A percentile compares a stretch with the other conserved stretches of the same genome.
Conservation (phyloP, 2,888 invertebrate species). For the Aspidiotus rigidus region DNA sequence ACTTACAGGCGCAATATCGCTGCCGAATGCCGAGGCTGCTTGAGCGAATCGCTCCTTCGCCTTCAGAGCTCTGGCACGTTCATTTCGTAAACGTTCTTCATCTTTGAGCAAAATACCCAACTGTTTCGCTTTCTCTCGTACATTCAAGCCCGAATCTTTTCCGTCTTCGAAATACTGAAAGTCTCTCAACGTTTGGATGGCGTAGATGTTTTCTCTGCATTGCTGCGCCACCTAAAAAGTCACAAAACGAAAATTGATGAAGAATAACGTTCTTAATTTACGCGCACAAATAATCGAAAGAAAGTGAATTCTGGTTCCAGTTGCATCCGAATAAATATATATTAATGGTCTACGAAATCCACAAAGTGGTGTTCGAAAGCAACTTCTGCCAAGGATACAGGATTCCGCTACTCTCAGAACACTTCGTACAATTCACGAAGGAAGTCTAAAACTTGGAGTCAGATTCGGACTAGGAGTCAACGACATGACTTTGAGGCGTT, state of each 20-base stretch:
- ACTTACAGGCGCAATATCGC: slow-evolving; percentile 50
- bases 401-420: no score
- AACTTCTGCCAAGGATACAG: no score
- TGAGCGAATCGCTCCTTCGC: slow-evolving; percentile 92
- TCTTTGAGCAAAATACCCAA: slow-evolving; percentile 88
- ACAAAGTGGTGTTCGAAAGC: no score
- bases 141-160: slow-evolving; percentile 95
- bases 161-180: slow-evolving; percentile 98
- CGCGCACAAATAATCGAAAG: not conserved
- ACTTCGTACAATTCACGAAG: no score
- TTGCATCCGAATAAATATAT: no score
- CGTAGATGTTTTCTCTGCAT: slow-evolving; percentile 98
- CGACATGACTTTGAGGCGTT: no score
- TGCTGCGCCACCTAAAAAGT: slow-evolving; percentile 76
- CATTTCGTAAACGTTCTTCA: slow-evolving; percentile 91
- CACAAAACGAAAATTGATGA: not conserved
- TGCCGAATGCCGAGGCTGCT: slow-evolving; percentile 76
- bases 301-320: not conserved
- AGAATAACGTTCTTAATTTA: no score
- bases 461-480: no score
- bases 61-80: slow-evolving; percentile 88
- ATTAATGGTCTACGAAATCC: no score
- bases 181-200: slow-evolving; percentile 94
- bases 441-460: no score
- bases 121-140: slow-evolving; percentile 95